Base-by-base conservation (phyloP, 2,888 invertebrate genomes). In the Hemistola chrysoprasaria region DNA sequence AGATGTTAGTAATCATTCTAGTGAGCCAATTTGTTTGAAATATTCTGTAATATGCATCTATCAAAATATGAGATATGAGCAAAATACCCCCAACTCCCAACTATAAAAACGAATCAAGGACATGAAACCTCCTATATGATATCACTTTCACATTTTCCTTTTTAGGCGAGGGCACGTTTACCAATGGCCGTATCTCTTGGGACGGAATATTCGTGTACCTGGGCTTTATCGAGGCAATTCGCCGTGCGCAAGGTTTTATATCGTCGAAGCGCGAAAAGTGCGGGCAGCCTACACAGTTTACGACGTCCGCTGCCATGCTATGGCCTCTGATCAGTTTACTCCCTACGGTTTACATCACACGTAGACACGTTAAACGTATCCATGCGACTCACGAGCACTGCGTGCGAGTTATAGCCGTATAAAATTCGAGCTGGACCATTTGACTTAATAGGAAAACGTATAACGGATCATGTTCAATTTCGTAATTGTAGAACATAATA, bases 401-500 rank as follows among this genome's bases (percentile, higher is more conserved):
- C 69, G 67, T 72, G 69, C 66, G 51, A 62, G 63, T 70, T 78
- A 81, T 70, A 49, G 63, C 67, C 65, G 54, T 59, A 76, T 81
- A 77, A 77, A 81, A 82, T 72, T 78, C 51, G 65, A 71, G 62
- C 56, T 57, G 64, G 70, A 48, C 65, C 72, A 75, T 81, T 81
- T 72, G 53, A 72, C 58, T 74, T 75, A 68, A 76, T 78, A 70
- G 59, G 54, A 67, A 68, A 65, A 58, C 59, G 65, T 65, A 63
- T 62, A 53, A 60, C 58, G 49, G 52, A 54, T 50, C 51, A 45
- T 53, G 46, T 56, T 53, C 52, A 54, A 68, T 69, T 70, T 56
- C 44, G 64, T 66, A 64, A 70, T 65, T 65, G 50, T 45, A 57
- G 39, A 56, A 46, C 49, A 58, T 62, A 57, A 58, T 53, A 56